These are phyloP conservation scores for Halichoerus grypus DNA, from an alignment of 2,113 vertebrate species.

Conservation along the genomic window DNA sequence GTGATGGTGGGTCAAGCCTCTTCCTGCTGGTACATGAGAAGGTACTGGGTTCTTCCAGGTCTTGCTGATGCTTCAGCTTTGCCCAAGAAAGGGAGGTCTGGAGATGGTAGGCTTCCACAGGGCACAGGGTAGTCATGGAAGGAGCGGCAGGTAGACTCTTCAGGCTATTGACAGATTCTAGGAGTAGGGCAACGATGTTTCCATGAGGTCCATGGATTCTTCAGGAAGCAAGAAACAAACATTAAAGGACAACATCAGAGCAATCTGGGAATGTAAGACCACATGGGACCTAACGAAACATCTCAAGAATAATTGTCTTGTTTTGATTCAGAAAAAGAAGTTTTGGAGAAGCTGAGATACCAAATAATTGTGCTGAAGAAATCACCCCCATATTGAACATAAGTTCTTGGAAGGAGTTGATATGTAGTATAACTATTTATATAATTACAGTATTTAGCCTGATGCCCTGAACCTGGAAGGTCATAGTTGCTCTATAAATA, in stretches of 20 bases:
- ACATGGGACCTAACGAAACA: not conserved
- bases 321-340: not conserved
- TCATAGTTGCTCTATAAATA: not conserved
- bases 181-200: not conserved
- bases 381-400: not conserved
- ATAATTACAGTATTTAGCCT: not conserved
- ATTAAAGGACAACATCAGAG: no score
- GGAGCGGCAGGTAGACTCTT: not conserved
- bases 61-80: not conserved
- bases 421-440: not conserved
- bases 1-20: no score
- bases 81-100: not conserved
- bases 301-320: not conserved
- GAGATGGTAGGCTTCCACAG: not conserved
- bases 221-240: not conserved
- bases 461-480: not conserved
- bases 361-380: not conserved
- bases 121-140: not conserved
- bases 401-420: not conserved
- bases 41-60: not conserved
- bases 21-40: not conserved
- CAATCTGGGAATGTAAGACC: not conserved
- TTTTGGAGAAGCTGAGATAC: not conserved
- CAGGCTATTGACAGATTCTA: not conserved
- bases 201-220: not conserved